A percentile compares a stretch with the other conserved stretches of the same genome.
phyloP scores from a whole-genome alignment of 2,888 invertebrate species.

The Sphaerophoria taeniata region DNA sequence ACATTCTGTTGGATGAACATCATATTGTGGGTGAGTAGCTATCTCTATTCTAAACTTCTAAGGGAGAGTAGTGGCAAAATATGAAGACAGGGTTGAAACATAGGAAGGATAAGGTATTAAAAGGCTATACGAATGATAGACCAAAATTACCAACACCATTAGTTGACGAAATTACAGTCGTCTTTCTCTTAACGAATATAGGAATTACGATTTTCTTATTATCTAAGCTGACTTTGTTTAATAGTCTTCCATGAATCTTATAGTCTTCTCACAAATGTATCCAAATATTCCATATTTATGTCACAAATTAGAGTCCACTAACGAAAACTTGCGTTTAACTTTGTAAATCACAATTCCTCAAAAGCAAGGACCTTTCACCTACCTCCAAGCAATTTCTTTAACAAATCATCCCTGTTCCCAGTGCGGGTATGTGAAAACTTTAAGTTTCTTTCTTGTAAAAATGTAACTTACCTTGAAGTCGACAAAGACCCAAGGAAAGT shows the following conservation, averaged over 20 bases:
- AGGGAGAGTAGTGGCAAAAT: background rate
- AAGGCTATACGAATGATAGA: too few relatives aligned
- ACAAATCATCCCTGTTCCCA: background rate
- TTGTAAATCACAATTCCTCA: background rate
- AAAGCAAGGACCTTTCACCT: background rate
- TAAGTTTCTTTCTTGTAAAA: background rate
- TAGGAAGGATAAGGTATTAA: too few relatives aligned
- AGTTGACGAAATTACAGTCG: too few relatives aligned
- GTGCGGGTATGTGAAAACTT: background rate
- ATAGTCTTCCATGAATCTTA: too few relatives aligned
- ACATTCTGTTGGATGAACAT: constrained; percentile 91
- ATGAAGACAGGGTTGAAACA: too few relatives aligned
- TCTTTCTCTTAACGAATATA: too few relatives aligned
- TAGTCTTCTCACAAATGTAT: background rate
- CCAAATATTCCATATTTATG: background rate
- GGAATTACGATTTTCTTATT: too few relatives aligned
- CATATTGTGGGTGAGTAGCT: constrained; percentile 88
- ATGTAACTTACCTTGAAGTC: background rate
- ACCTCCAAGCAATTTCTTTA: background rate
- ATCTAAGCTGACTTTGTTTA: too few relatives aligned
- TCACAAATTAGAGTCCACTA: background rate
- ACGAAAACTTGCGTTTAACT: background rate
- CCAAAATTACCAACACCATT: too few relatives aligned
- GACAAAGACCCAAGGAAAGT: background rate
- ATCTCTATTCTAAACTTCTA: constrained; percentile 11